Evolutionary conservation across 2,888 invertebrate genomes (phyloP).

Genomic region (Epistrophella euchroma): DNA sequence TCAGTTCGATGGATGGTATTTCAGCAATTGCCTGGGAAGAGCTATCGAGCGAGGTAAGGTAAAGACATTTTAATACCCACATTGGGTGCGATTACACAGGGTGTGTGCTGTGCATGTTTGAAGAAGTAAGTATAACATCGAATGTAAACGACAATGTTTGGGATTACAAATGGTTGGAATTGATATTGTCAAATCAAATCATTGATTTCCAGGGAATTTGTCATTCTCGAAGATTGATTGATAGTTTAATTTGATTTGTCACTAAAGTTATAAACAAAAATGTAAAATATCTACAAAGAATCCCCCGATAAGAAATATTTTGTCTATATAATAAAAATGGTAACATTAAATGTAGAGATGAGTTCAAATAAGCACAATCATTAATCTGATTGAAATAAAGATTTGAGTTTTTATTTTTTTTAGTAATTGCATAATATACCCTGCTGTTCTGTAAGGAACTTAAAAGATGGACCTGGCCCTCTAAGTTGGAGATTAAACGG

Average conservation of each 20-base stretch:
- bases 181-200: conserved; percentile 40
- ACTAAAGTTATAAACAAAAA: background rate
- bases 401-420: too few species aligned
- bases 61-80: conserved; percentile 61
- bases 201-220: conserved; percentile 31
- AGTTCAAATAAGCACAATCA: too few species aligned
- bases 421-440: too few species aligned
- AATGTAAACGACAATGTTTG: conserved; percentile 32
- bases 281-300: background rate
- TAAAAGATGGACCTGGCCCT: too few species aligned
- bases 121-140: conserved; percentile 48
- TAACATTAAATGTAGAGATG: background rate
- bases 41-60: conserved; percentile 31
- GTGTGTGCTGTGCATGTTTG: conserved; percentile 68
- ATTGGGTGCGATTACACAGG: conserved; percentile 60
- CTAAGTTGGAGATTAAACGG: too few species aligned
- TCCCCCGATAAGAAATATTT: background rate
- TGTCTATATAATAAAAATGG: background rate
- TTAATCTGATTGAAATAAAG: too few species aligned
- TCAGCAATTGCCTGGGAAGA: conserved; percentile 57
- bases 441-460: too few species aligned
- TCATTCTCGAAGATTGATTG: conserved; percentile 33
- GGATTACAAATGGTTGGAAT: conserved; percentile 30
- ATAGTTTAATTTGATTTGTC: conserved; percentile 30
- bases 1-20: conserved; percentile 40